Evolutionary conservation across 92 coral and sea anemone genomes (phyloP), one percentile per base, ranked within the genome.

Genomic region (Porites lobata): DNA sequence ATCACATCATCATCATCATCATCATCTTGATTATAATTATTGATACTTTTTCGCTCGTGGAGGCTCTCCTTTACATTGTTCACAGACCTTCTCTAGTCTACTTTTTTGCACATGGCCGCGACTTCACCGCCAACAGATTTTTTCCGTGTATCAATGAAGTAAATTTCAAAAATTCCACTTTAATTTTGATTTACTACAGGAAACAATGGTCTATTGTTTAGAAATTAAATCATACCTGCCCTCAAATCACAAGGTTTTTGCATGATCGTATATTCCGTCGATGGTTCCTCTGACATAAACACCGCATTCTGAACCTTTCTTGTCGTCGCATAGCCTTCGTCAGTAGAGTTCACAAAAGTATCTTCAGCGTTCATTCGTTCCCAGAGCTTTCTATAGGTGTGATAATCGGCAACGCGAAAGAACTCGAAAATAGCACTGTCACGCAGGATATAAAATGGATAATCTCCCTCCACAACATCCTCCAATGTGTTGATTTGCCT

Each of bases 241-340:
- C 82, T 83, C 7, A 94, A 58, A 81, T 95, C 93, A 65, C 98
- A 95, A 4, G 98, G 98, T 9, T 91, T 91, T 80, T 88, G 96
- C 88, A 85, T 93, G 65, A 94, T 85, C 7, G 83, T 78, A 54
- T 95, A 93, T 67, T 87, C 89, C 8, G 92, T 87, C 66, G 88
- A 89, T 50, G 96, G 96, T 15, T 92, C 82, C 70, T 95, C 98
- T 38, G 94, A 88, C 86, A 95, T 90, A 29, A 93, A 93, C 12
- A 92, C 96, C 14, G 93, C 93, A 51, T 88, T 91, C 29, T 80
- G 75, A 21, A 57, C 86, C 29, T 81, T 84, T 72, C 96, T 86
- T 18, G 93, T 95, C 65, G 81, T 84, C 20, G 65, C 85, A 62
- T 90, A 84, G 0, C 94, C 98, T 38, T 70, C 90, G 4, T 76